Conservation (phyloP, 1,140 invertebrate genomes). For the Drosophila prosaltans region DNA sequence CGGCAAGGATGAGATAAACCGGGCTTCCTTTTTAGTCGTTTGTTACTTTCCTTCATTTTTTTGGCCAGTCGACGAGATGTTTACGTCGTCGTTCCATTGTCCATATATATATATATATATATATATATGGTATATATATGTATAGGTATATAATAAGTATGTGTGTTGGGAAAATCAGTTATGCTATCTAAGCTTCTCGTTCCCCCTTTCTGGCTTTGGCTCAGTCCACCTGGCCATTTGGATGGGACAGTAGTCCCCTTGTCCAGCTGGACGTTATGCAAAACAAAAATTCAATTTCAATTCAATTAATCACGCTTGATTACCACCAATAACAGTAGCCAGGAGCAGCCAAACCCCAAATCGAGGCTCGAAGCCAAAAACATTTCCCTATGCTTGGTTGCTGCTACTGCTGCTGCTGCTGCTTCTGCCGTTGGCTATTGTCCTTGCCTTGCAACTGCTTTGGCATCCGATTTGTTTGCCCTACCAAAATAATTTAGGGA, state of each 20-base stretch:
- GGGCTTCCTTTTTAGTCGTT: background rate
- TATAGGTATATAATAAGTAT: background rate
- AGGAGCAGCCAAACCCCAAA: constrained; percentile 24
- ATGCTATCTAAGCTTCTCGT: background rate
- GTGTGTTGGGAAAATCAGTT: constrained; percentile 1
- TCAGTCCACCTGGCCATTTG: constrained; percentile 17
- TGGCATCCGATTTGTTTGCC: constrained; percentile 40
- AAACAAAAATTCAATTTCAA: constrained; percentile 64
- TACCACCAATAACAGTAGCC: constrained; percentile 55
- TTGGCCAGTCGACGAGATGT: background rate
- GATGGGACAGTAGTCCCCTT: background rate
- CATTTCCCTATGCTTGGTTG: constrained; percentile 39
- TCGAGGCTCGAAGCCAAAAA: constrained; percentile 23
- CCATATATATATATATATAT: too few species aligned
- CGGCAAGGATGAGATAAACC: too few species aligned
- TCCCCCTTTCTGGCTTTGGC: background rate
- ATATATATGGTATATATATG: too few species aligned
- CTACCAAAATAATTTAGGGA: background rate
- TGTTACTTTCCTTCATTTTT: background rate
- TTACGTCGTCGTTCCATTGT: background rate
- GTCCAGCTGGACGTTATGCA: constrained; percentile 39
- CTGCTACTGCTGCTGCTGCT: constrained; percentile 52
- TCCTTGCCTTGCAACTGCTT: constrained; percentile 58
- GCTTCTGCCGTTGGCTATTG: constrained; percentile 38
- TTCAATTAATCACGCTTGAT: constrained; percentile 67